Evolutionary conservation across 2,888 invertebrate species (phyloP).

Genomic region (Heliconius cydno): DNA sequence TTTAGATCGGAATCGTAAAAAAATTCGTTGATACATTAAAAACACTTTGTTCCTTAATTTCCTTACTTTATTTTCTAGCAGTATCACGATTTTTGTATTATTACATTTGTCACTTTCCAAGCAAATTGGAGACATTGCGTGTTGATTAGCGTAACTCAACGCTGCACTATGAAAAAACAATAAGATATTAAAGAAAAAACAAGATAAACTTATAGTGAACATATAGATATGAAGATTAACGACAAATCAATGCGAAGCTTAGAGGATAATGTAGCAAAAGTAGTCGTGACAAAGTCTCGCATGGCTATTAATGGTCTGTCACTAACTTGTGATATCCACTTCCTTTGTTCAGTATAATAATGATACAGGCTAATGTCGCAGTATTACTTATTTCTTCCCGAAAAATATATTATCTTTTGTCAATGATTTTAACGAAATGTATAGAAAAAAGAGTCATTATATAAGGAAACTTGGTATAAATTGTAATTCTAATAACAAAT

Average conservation of each 20-base stretch:
- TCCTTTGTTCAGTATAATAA: conserved; percentile 17
- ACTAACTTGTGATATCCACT: conserved; percentile 32
- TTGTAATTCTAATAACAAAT: too few relatives aligned
- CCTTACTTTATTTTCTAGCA: not conserved
- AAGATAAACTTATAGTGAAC: not conserved
- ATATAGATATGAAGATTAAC: conserved; percentile 18
- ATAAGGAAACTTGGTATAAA: too few relatives aligned
- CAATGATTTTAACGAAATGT: not conserved
- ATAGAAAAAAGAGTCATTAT: not conserved
- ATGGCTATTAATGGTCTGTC: conserved; percentile 30
- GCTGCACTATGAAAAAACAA: not conserved
- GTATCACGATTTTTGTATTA: too few relatives aligned
- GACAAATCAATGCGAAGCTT: conserved; percentile 10
- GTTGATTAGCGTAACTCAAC: not conserved
- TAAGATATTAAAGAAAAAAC: not conserved
- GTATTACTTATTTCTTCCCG: not conserved
- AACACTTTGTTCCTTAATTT: not conserved
- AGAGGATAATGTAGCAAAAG: conserved; percentile 14
- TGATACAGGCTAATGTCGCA: conserved; percentile 15
- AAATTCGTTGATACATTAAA: conserved; percentile 3
- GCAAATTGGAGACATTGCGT: not conserved
- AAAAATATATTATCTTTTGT: not conserved
- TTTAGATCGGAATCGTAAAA: conserved; percentile 27
- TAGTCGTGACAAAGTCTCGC: conserved; percentile 14
- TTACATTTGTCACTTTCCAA: not conserved